Evolutionary conservation across 1,140 invertebrate genomes (phyloP), one percentile per base, ranked within the genome.

Genomic region (Globodera rostochiensis): DNA sequence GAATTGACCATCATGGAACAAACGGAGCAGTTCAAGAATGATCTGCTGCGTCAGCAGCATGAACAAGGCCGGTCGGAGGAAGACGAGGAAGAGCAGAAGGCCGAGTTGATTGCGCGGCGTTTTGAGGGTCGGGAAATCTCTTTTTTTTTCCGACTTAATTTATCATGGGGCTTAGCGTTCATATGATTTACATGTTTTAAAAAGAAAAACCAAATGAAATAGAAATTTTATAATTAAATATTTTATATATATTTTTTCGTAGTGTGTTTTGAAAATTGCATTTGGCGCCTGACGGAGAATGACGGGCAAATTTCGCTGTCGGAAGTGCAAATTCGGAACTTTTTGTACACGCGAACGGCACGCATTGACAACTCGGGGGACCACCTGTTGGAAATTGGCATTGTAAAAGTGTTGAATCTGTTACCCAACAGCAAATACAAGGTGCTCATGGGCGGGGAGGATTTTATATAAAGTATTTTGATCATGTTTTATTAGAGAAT

Each of bases 241-340:
- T 3, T 66, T 53, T 77, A 53, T 6, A 53, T 4, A 1, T 25
- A 21, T 77, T 77, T 25, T 78, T 78, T 78, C 70, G 4, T 9
- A 80, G 97, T 99, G 84, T 98, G 95, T 90, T 98, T 99, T 90
- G 97, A 98, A 91, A 95, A 96, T 90, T 97, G 97, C n/a, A 94
- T 96, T 84, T 99, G 97, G 97, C 91, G 96, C 76, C 92, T 99
- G 46, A 99, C 97, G 0, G 96, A 98, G 91, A 94, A 94, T 7
- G 97, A 99, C 92, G 97, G 97, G 0, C 96, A 98, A 90, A 93
- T 98, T 73, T 96, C 96, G 73, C 96, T 99, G 84, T 94, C 96
- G 4, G 96, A 99, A 92, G 92, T 98, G 64, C 94, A 96, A 36
- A 93, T 99, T 0, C 95, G 95, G 75, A 98, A 98, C 90, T 99